Evolutionary conservation across 35 echinoderm and acorn worm species (phyloP), one percentile per base, ranked within the genome.

Genomic region (Heliocidaris tuberculata): DNA sequence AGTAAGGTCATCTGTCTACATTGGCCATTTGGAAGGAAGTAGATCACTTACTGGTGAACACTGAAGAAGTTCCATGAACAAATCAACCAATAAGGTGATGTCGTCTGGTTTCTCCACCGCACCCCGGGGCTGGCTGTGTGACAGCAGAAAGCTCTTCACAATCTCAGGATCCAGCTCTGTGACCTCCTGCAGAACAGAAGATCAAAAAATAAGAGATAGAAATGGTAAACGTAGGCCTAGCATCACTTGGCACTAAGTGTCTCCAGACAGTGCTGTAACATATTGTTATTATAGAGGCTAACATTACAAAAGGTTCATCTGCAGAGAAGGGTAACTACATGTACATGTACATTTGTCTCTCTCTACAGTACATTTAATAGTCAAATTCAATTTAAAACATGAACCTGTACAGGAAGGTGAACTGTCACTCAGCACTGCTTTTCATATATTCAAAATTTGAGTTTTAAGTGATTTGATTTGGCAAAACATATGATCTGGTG

Each of bases 61-160:
- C 91, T 93, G 91, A 49, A 93, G 91, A 59, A 93, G 91, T 59
- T 93, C 91, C 91, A 93, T 93, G 12, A 93, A 59, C 12, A 93
- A 48, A 48, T 93, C 50, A 11, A 93, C 50, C 9, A 93, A 48
- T 50, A 93, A 13, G 16, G 91, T 93, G 50, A 59, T 93, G 50
- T 59, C 91, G 30, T 93, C 91, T 8, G 50, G 48, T 48, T 59
- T 93, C 47, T 49, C 50, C 29, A 9, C 15, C 48, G 2, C 50
- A 50, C 91, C 91, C 91, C 50, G 17, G 49, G 91, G 91, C 2
- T 30, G 50, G 17, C 91, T 48, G 24, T 59, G 50, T 93, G 91
- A 93, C 91, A 93, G 13, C 47, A 93, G 91, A 48, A 93, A 93
- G 48, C 50, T 32, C 50, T 31, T 93, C 91, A 93, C 91, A 13